These are phyloP conservation scores for Trachelus iudaicus DNA, from an alignment of 2,888 invertebrate species.

Conservation along the genomic window DNA sequence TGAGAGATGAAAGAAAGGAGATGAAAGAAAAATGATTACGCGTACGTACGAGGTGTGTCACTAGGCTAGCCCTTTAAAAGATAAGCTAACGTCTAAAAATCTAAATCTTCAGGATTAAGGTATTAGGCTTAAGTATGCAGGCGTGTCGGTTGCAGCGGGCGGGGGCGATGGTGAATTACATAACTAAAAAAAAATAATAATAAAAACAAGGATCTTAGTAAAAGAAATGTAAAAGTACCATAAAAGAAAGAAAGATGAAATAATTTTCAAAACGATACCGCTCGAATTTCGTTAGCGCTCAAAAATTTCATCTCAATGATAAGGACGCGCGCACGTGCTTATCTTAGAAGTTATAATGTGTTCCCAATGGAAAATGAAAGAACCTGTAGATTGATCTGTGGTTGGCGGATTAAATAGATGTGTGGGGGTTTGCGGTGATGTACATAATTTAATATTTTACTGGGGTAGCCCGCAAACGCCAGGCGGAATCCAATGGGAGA, in stretches of 20 bases:
- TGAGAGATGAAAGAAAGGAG: constrained; percentile 16
- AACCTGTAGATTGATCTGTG: neutral
- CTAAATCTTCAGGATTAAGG: constrained; percentile 47
- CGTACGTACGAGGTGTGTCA: constrained; percentile 48
- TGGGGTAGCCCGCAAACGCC: constrained; percentile 49
- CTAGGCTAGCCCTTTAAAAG: constrained; percentile 43
- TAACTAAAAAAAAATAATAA: constrained; percentile 20
- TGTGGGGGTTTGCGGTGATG: constrained; percentile 49
- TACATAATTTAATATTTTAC: constrained; percentile 56
- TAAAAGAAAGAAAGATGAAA: constrained; percentile 12
- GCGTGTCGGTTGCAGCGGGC: constrained; percentile 55
- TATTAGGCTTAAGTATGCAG: constrained; percentile 47
- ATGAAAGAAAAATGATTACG: constrained; percentile 24
- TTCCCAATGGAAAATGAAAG: constrained; percentile 20
- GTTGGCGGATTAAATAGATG: constrained; percentile 7
- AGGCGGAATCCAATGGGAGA: constrained; percentile 31
- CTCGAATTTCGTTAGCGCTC: neutral
- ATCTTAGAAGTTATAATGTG: neutral
- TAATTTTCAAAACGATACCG: constrained; percentile 12
- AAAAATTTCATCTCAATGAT: neutral
- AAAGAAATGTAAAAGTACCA: constrained; percentile 18
- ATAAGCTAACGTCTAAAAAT: constrained; percentile 47
- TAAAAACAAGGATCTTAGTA: constrained; percentile 13
- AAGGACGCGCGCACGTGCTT: neutral
- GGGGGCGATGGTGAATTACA: constrained; percentile 38